Conservation (phyloP, 2,113 vertebrate species). For the Cephalopterus ornatus region DNA sequence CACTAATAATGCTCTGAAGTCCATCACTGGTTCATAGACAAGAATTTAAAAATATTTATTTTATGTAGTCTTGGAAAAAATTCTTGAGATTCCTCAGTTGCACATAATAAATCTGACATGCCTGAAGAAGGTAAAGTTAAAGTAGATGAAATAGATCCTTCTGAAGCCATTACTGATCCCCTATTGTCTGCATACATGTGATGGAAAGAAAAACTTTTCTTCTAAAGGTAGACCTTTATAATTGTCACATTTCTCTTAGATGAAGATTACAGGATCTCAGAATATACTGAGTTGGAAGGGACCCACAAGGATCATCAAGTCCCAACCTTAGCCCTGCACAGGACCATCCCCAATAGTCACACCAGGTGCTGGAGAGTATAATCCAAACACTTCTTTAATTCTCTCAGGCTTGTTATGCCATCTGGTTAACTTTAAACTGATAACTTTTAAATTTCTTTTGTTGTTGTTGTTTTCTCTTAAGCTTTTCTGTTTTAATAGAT, state of each 20-base stretch:
- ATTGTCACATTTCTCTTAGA: neutral
- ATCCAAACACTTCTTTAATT: neutral
- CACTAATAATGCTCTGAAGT: neutral
- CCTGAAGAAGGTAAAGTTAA: neutral
- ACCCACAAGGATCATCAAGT: neutral
- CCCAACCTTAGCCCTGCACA: neutral
- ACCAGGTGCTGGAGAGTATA: neutral
- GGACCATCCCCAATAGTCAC: neutral
- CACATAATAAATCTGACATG: neutral
- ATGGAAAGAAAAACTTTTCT: neutral
- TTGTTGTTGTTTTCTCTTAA: neutral
- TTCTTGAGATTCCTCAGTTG: neutral
- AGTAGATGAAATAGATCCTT: neutral
- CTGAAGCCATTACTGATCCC: accelerated
- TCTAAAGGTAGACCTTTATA: neutral
- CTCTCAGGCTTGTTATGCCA: neutral
- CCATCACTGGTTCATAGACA: neutral
- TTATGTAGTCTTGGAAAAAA: neutral
- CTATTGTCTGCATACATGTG: neutral
- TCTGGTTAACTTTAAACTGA: neutral
- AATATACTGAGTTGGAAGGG: neutral
- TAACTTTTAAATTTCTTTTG: neutral
- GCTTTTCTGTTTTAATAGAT: neutral
- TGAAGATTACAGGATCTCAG: neutral
- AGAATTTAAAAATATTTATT: neutral